Percentiles rank a stretch among this genome's conserved stretches.
Evolutionary conservation across 2,797 vertebrate genomes (phyloP).

Genomic region (Sebastes itinus): DNA sequence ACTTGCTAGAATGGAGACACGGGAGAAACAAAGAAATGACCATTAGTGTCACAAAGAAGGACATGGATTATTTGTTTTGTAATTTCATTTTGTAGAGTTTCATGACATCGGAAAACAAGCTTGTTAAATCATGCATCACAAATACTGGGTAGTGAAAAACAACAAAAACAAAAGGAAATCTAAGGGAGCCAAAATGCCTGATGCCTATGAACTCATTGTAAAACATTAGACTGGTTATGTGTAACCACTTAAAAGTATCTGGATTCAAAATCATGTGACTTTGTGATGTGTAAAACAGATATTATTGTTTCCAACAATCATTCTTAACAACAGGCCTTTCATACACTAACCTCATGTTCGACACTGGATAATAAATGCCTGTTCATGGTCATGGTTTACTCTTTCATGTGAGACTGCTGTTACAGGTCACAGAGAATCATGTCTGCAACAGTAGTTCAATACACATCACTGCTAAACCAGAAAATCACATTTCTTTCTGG

Average conservation of each 20-base stretch:
- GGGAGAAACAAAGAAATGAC: not conserved
- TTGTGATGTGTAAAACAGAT: not conserved
- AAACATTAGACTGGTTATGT: not conserved
- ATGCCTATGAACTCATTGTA: not conserved
- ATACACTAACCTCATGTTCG: not conserved
- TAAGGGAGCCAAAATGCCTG: not conserved
- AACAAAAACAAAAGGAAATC: not conserved
- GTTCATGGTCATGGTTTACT: slow-evolving; percentile 17
- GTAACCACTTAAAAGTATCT: not conserved
- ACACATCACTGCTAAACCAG: slow-evolving; percentile 15
- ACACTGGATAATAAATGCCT: not conserved
- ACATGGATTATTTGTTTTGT: not conserved
- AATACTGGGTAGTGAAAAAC: not conserved
- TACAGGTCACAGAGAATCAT: slow-evolving; percentile 35
- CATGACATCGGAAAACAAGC: not conserved
- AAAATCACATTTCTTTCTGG: slow-evolving; percentile 12
- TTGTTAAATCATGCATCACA: not conserved
- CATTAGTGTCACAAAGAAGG: not conserved
- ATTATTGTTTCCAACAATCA: not conserved
- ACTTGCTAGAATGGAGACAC: not conserved
- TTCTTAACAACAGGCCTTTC: not conserved
- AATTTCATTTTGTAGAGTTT: not conserved
- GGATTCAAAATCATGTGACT: not conserved
- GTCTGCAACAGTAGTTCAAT: slow-evolving; percentile 12
- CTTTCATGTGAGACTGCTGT: not conserved